phyloP scores from a whole-genome alignment of 2,888 invertebrate genomes.

The Eugnorisma glareosa region DNA sequence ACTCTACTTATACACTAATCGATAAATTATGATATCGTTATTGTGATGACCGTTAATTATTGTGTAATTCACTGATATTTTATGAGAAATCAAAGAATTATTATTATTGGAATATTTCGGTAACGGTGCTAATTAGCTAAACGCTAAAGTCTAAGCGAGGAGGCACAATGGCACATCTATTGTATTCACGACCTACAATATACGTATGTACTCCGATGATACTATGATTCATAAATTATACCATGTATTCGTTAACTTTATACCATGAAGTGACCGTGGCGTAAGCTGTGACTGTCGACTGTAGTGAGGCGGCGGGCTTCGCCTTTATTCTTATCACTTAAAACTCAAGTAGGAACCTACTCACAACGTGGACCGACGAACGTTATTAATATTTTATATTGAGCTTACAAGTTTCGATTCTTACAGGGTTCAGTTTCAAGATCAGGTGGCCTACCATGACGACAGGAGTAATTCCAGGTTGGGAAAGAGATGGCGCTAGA shows the following conservation, averaged over 20 bases:
- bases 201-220: slow-evolving; percentile 67
- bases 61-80: slow-evolving; percentile 66
- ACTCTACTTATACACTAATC: slow-evolving; percentile 81
- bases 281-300: slow-evolving; percentile 52
- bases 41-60: slow-evolving; percentile 79
- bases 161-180: slow-evolving; percentile 88
- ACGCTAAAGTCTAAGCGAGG: slow-evolving; percentile 76
- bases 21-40: slow-evolving; percentile 76
- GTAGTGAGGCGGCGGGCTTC: slow-evolving; percentile 27
- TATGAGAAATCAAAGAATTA: slow-evolving; percentile 53
- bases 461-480: too few species aligned
- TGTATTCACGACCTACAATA: slow-evolving; percentile 74
- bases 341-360: not conserved
- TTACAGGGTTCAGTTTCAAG: slow-evolving; percentile 22
- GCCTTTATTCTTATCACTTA: slow-evolving; percentile 5
- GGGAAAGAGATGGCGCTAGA: too few species aligned
- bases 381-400: slow-evolving; percentile 20
- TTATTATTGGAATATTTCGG: slow-evolving; percentile 60
- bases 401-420: slow-evolving; percentile 25
- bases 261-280: slow-evolving; percentile 64
- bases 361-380: slow-evolving; percentile 33
- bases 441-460: too few species aligned
- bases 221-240: slow-evolving; percentile 69
- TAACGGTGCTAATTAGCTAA: slow-evolving; percentile 64
- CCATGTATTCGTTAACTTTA: slow-evolving; percentile 67